Evolutionary conservation across 2,113 vertebrate genomes (phyloP).

Genomic region (Platichthys stellatus): DNA sequence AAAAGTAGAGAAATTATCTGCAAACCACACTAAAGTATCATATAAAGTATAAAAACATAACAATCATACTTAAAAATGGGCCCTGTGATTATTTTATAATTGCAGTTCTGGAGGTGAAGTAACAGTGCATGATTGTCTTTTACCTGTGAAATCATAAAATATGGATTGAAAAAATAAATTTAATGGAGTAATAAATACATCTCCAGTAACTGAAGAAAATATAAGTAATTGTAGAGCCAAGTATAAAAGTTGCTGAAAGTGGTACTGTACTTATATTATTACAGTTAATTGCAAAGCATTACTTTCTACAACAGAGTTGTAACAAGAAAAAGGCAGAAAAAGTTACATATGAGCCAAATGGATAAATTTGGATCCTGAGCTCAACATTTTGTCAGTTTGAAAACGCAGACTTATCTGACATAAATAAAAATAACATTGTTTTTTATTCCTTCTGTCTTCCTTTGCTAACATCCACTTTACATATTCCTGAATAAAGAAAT

Average conservation of each 20-base stretch:
- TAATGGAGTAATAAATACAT: neutral
- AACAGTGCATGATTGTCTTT: neutral
- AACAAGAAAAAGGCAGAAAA: neutral
- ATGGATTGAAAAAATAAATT: too few relatives aligned
- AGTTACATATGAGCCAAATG: neutral
- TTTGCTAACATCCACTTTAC: neutral
- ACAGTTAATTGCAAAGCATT: too few relatives aligned
- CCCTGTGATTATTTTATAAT: neutral
- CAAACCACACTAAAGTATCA: neutral
- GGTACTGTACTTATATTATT: too few relatives aligned
- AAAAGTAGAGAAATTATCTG: neutral
- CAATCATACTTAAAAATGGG: neutral
- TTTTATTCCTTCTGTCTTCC: neutral
- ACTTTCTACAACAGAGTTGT: neutral
- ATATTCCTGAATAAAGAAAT: conserved; percentile 12
- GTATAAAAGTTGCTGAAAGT: too few relatives aligned
- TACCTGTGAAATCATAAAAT: neutral
- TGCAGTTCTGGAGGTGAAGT: neutral
- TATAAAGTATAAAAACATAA: too few relatives aligned
- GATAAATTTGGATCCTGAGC: neutral
- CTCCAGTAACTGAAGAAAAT: neutral
- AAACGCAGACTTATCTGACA: neutral
- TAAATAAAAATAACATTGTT: neutral
- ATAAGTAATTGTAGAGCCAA: too few relatives aligned
- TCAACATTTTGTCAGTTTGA: neutral